Evolutionary conservation across 2,888 invertebrate species (phyloP).

Genomic region (Sipha maydis): DNA sequence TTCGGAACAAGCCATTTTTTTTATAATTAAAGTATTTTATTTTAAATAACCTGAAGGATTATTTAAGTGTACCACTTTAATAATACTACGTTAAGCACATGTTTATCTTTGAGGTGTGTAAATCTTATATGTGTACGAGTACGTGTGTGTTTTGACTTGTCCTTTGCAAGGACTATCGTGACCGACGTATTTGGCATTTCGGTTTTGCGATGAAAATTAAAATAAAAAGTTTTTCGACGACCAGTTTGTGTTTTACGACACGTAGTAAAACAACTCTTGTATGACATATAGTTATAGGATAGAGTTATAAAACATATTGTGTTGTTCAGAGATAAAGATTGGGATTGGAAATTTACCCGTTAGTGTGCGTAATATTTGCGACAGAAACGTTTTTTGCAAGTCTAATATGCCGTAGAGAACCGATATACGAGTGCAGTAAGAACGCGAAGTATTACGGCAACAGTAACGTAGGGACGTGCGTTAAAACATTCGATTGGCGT

Average conservation of each 20-base stretch:
- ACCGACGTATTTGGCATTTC: neutral
- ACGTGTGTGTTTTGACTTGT: neutral
- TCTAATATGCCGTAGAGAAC: neutral
- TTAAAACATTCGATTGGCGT: neutral
- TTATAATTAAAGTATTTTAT: neutral
- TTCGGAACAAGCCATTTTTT: neutral
- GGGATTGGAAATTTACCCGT: neutral
- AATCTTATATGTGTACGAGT: neutral
- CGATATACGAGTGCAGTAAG: neutral
- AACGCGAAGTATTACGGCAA: neutral
- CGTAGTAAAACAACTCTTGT: conserved; percentile 21
- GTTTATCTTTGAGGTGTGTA: neutral
- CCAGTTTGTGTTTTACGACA: conserved; percentile 37
- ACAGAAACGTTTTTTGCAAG: neutral
- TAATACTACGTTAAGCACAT: neutral
- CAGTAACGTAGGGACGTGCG: neutral
- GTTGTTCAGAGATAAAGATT: neutral
- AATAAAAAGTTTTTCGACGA: conserved; percentile 15
- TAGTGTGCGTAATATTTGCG: neutral
- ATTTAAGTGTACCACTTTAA: neutral
- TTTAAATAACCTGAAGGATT: neutral
- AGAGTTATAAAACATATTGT: neutral
- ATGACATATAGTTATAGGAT: neutral
- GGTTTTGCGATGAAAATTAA: conserved; percentile 5
- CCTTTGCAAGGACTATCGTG: neutral